Base-by-base conservation (phyloP, 2,113 vertebrate species). In the Rhinoptilus africanus region DNA sequence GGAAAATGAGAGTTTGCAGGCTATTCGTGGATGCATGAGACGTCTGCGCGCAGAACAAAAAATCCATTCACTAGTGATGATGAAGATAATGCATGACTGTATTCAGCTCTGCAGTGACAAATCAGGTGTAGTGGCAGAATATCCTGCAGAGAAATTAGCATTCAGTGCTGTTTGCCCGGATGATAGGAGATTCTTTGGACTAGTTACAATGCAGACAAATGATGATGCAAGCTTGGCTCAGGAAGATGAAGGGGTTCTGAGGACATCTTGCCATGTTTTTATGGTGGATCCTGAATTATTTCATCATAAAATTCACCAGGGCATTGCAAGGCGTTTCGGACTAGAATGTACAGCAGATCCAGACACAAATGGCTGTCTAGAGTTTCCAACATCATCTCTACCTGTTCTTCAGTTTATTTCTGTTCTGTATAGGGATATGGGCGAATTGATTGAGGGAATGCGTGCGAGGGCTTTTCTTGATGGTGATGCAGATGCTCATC, bases 181-280 rank as follows among this genome's bases (percentile, higher is more conserved):
- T 4, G 99, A 99, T 54, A 98, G 99, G 9, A 98, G 99, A 12
- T 99, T 99, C 96, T 99, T 99, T 7, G 99, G 99, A 23, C 97
- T 99, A 28, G 99, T 99, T 89, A 99, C 99, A 15, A 99, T 99
- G 99, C 99, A 99, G 96, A 98, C 98, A 39, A 97, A 97, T 2
- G 99, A 99, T 2, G 99, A 99, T 24, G 97, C 98, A 13, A 95
- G 95, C 81, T 97, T 97, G 64, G 98, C 97, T 12, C 98, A 96
- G 47, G 99, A 99, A 26, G 99, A 99, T 7, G 99, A 99, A 72
- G 98, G 98, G 1, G 63, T 97, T 76, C 88, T 99, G 96, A 98
- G 99, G 92, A 99, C 99, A 4, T 99, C 99, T 62, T 99, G 99
- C 89, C 99, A 99, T 3, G 99, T 99, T 76, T 99, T 99, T 91